Evolutionary conservation across 2,888 invertebrate species (phyloP).

Genomic region (Griposia aprilina): DNA sequence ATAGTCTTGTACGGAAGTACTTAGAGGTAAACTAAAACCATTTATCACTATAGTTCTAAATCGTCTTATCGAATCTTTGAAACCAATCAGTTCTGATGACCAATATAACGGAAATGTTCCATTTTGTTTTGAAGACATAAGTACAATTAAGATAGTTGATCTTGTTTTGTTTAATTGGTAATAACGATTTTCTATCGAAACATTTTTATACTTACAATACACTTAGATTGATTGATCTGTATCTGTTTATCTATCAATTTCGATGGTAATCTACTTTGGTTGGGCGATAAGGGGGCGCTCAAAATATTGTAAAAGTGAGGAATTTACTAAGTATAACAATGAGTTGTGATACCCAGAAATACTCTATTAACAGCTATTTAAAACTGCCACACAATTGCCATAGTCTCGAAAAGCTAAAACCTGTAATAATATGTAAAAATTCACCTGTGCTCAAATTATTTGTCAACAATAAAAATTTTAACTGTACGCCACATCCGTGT

Average conservation of each 20-base stretch:
- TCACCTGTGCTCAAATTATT: neutral
- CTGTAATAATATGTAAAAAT: neutral
- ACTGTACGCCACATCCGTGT: conserved; percentile 1
- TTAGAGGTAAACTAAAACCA: conserved; percentile 17
- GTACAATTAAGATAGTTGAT: conserved; percentile 35
- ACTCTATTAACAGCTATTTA: neutral
- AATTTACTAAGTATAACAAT: neutral
- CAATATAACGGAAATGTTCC: conserved; percentile 30
- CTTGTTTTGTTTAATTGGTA: conserved; percentile 42
- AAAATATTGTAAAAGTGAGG: neutral
- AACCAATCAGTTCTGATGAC: conserved; percentile 30
- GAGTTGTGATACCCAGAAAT: neutral
- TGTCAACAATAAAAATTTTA: neutral
- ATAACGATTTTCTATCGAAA: conserved; percentile 31
- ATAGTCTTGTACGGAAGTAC: conserved; percentile 52
- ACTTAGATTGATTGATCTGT: conserved; percentile 22
- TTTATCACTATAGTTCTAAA: conserved; percentile 20
- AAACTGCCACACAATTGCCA: neutral
- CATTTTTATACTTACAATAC: conserved; percentile 8
- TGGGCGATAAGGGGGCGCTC: neutral
- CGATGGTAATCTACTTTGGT: conserved; percentile 42
- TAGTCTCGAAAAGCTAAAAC: neutral
- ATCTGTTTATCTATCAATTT: conserved; percentile 18
- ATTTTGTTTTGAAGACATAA: neutral
- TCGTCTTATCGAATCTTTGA: conserved; percentile 30